Evolutionary conservation across 1,140 invertebrate species (phyloP), one percentile per base, ranked within the genome.

Genomic region (Arctopsyche grandis): DNA sequence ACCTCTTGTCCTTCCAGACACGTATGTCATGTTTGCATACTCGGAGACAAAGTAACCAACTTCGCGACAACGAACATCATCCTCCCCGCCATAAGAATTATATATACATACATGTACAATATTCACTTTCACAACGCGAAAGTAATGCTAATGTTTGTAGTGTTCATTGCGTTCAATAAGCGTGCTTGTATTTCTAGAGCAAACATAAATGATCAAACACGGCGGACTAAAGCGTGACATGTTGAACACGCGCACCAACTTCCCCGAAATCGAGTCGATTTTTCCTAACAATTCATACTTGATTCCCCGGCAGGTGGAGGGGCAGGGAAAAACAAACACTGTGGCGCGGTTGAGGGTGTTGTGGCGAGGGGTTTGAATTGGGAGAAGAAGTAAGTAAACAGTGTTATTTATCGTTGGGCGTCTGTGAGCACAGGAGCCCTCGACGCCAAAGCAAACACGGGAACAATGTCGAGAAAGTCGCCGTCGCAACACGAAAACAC

Each of bases 381-480:
- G 12, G 19, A 66, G 21, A 44, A 46, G 16, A 46, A 19, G 43
- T 66, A 43, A 66, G 78, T 73, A 79, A 79, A 79, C 78, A 79
- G 69, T 52, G 78, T 79, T 79, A 79, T 79, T 79, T 79, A 77
- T 80, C 71, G 76, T 75, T 66, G 29, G 38, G 75, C 75, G 79
- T 26, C 48, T 46, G 52, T 58, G 71, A 74, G 69, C 69, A 46
- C 69, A 46, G 69, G n/a, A 22, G 69, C 46, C 73, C 73, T 29
- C 73, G 24, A 60, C 52, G 52, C 46, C 56, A 29, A 44, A 52
- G 75, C 38, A 76, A 76, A 76, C 75, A 66, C 43, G 5, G 12
- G 22, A 66, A 63, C 75, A 74, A 74, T 44, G 69, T 9, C 69
- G 71, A 74, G 43, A 46, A 74, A 74, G 71, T 73, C 44, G 38